Conservation (phyloP, 64 coral and sea anemone species). For the Dendrophyllia cribrosa region DNA sequence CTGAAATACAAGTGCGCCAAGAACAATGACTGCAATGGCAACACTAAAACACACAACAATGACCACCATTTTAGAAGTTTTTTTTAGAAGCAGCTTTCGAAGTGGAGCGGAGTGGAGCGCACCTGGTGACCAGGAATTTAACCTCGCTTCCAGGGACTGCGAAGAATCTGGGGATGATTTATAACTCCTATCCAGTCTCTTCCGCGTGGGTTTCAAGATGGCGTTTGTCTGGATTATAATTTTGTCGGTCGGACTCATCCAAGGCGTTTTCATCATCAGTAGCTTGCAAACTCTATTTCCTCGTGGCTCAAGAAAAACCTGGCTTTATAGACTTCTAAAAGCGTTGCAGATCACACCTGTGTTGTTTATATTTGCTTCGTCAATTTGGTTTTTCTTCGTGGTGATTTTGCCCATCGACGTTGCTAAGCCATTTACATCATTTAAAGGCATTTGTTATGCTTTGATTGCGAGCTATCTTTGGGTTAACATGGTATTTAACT, state of each 20-base stretch:
- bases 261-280: conserved; percentile 89
- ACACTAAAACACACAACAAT: conserved; percentile 3
- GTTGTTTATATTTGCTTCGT: conserved; percentile 76
- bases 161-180: too few species aligned
- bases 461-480: conserved; percentile 92
- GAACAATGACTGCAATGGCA: conserved; percentile 55
- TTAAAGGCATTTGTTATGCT: conserved; percentile 72
- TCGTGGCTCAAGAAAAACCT: conserved; percentile 43
- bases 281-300: conserved; percentile 86
- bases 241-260: conserved; percentile 81
- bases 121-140: conserved; percentile 7
- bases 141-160: conserved; percentile 2
- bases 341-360: conserved; percentile 84
- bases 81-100: background rate
- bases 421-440: conserved; percentile 60
- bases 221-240: conserved; percentile 92
- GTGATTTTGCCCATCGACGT: conserved; percentile 88
- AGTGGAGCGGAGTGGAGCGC: too few species aligned
- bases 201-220: conserved; percentile 49
- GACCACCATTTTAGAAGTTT: conserved; percentile 4
- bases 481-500: conserved; percentile 97
- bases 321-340: conserved; percentile 71
- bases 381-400: conserved; percentile 94
- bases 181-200: conserved; percentile 20
- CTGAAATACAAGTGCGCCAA: conserved; percentile 83